A percentile compares a stretch with the other conserved stretches of the same genome.
Evolutionary conservation across 2,113 vertebrate genomes (phyloP).

Genomic region (Ammodytes marinus): DNA sequence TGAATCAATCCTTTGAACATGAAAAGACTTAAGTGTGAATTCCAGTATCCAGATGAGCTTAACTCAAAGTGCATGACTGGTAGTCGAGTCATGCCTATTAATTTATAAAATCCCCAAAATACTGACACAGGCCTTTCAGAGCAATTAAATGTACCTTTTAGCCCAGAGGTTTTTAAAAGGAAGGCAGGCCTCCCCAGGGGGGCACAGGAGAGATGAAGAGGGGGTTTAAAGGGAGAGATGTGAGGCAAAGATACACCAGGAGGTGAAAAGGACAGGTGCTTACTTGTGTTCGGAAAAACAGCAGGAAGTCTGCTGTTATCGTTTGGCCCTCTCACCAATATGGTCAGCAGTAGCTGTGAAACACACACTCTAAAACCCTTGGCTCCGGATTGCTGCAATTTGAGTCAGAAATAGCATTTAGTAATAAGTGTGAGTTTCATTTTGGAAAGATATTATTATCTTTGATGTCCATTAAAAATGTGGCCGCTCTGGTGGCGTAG

Average conservation of each 20-base stretch:
- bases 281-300: neutral
- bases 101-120: neutral
- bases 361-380: neutral
- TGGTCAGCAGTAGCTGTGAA: neutral
- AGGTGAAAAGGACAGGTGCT: neutral
- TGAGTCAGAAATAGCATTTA: neutral
- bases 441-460: neutral
- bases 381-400: no score
- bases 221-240: neutral
- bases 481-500: no score
- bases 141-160: neutral
- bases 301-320: neutral
- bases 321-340: neutral
- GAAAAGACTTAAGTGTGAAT: slow-evolving; percentile 11
- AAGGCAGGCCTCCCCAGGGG: no score
- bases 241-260: neutral
- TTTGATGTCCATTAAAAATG: neutral
- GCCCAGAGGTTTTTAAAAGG: neutral
- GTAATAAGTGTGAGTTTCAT: neutral
- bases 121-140: neutral
- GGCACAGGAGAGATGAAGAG: no score
- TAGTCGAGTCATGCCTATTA: neutral
- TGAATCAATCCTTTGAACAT: slow-evolving; percentile 27
- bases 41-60: neutral
- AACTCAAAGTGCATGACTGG: slow-evolving; percentile 2